Evolutionary conservation across 1,140 invertebrate species (phyloP), one percentile per base, ranked within the genome.

Genomic region (Polypedilum vanderplanki): DNA sequence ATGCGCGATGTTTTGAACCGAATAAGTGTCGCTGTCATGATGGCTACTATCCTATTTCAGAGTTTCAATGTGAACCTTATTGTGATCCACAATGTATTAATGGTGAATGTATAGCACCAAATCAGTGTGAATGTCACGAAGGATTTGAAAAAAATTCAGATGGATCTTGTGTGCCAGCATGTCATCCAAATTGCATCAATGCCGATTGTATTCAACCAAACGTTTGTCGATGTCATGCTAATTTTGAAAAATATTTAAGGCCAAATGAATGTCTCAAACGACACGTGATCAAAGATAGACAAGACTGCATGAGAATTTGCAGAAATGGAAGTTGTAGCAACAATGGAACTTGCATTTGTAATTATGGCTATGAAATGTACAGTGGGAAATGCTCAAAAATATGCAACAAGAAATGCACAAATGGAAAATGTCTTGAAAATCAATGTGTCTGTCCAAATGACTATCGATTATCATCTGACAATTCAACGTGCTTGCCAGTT

Each of bases 21-120:
- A 80, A 79, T 12, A 74, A 78, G 7, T 83, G 81, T 41, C 78
- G 78, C 41, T 83, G 81, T 70, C 75, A 77, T 74, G 80, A 79
- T 41, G 80, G 80, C 3, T 81, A 79, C 64, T 77, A 7, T n/a
- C 17, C 74, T 82, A 15, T 76, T 80, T 84, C 0, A 79, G 78
- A 20, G 64, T 67, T 0, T 80, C 77, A 75, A 84, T 83, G 0
- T 70, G 46, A 18, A 77, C 57, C 41, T 22, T 10, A 70, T 64
- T 75, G 74, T 65, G 24, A 24, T 10, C 18, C 24, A 33, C 24
- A 67, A 40, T 46, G 73, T 74, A 74, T n/a, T 15, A 75, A 75
- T 46, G 74, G 46, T 20, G 17, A 33, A 8, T 75, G 74, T n/a
- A 17, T 65, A 15, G 46, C 8, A 15, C 40, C 41, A 17, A 24